Evolutionary conservation across 2,797 vertebrate genomes (phyloP).

Genomic region (Smutsia temminckii): DNA sequence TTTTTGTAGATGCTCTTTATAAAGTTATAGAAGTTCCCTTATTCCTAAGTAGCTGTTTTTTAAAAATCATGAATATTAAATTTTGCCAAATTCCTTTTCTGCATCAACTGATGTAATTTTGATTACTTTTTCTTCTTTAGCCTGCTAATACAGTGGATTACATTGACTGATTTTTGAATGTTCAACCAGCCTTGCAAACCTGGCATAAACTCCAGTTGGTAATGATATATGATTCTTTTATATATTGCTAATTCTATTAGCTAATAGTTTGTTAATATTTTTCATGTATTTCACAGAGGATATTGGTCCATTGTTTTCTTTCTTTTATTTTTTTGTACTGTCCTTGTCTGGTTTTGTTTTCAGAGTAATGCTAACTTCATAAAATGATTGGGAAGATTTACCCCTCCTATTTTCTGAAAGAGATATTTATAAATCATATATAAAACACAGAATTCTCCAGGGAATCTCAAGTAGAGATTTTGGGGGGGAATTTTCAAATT

Average conservation of each 20-base stretch:
- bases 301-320: background rate
- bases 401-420: background rate
- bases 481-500: background rate
- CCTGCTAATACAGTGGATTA: background rate
- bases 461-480: background rate
- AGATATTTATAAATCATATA: background rate
- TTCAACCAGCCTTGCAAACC: background rate
- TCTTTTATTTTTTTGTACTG: background rate
- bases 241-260: background rate
- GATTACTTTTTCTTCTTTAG: slow-evolving; percentile 10
- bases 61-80: background rate
- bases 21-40: background rate
- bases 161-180: background rate
- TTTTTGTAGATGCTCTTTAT: background rate
- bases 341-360: background rate
- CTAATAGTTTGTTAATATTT: slow-evolving; percentile 10
- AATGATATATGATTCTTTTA: background rate
- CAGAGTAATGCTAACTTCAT: background rate
- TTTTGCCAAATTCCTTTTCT: background rate
- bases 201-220: background rate
- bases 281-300: background rate
- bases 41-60: background rate
- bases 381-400: background rate
- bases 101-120: background rate
- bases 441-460: background rate